Conservation (phyloP, 2,888 invertebrate genomes). For the Hemicrepidius hirtus region DNA sequence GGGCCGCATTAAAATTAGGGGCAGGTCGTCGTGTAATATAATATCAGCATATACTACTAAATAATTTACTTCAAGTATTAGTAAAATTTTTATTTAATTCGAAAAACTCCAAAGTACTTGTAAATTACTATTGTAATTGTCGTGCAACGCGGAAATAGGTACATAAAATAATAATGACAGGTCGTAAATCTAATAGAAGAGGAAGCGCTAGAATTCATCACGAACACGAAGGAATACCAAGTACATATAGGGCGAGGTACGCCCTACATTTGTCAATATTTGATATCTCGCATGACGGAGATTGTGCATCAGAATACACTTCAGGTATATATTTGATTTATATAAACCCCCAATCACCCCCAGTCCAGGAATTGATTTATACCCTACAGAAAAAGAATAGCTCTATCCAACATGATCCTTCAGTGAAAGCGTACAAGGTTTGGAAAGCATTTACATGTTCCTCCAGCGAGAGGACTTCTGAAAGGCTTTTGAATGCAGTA, state of each 20-base stretch:
- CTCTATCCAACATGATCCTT: slow-evolving; percentile 37
- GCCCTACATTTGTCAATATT: slow-evolving; percentile 42
- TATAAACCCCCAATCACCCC: slow-evolving; percentile 26
- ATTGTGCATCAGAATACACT: slow-evolving; percentile 39
- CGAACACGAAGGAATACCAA: slow-evolving; percentile 25
- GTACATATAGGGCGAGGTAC: slow-evolving; percentile 26
- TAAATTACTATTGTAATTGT: slow-evolving; percentile 21
- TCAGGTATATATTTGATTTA: slow-evolving; percentile 43
- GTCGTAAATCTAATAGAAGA: slow-evolving; percentile 20
- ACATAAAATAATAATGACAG: slow-evolving; percentile 24
- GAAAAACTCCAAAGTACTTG: slow-evolving; percentile 12
- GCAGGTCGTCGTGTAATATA: too few species aligned
- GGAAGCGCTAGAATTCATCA: slow-evolving; percentile 21
- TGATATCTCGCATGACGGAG: slow-evolving; percentile 37
- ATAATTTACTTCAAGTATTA: too few species aligned
- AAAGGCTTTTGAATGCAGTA: slow-evolving; percentile 47
- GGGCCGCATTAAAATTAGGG: too few species aligned
- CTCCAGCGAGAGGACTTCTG: slow-evolving; percentile 35
- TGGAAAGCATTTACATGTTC: slow-evolving; percentile 52
- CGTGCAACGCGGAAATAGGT: slow-evolving; percentile 14
- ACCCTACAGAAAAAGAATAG: slow-evolving; percentile 26
- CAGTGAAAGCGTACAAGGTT: slow-evolving; percentile 33
- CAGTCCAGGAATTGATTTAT: slow-evolving; percentile 40
- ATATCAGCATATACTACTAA: too few species aligned
- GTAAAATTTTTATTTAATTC: too few species aligned